Base-by-base conservation (phyloP, 23 tunicate genomes). In the Clavelina lepadiformis region DNA sequence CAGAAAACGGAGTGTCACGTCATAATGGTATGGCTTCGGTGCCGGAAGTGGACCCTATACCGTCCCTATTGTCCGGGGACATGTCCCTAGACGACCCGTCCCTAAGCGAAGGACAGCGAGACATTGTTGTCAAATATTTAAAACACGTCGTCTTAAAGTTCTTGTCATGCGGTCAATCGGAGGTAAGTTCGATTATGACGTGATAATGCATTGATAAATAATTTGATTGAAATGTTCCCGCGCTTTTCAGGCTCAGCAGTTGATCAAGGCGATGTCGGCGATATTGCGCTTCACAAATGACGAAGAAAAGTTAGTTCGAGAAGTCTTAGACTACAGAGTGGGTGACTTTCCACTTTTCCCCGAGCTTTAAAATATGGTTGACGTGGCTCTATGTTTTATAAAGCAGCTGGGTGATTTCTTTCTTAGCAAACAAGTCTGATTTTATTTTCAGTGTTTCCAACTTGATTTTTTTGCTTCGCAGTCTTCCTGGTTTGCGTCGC, bases 141-240 rank as follows among this genome's bases (percentile, higher is more conserved):
- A 89, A 89, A 56, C 83, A 89, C 74, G 97, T 89, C 41, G 74
- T 89, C 20, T 53, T 89, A 15, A 71, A 68, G 11, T 89, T 89
- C 38, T 65, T 89, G 13, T 75, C 88, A 18, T 75, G 83, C 36
- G 74, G 83, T 28, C 83, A 81, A 56, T 57, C 91, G 25, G 97
- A 89, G 80, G 95, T 86, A 37, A 18, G 74, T n/a, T 41, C 49
- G 11, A 11, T 41, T 41, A 41, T 15, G 11, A 8, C 13, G 11
- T 41, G 11, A 41, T 11, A 8, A 8, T 41, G 11, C 49, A 11
- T 8, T 41, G 49, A 8, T 8, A 15, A 41, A 15, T 41, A 41
- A 8, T 54, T 54, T 8, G 8, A 54, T 54, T 22, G 22, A 20
- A 22, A 22, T 54, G 60, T 54, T 19, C 8, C 25, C 20, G 7